Base-by-base conservation (phyloP, 2,888 invertebrate genomes). In the Drosophila helvetica region DNA sequence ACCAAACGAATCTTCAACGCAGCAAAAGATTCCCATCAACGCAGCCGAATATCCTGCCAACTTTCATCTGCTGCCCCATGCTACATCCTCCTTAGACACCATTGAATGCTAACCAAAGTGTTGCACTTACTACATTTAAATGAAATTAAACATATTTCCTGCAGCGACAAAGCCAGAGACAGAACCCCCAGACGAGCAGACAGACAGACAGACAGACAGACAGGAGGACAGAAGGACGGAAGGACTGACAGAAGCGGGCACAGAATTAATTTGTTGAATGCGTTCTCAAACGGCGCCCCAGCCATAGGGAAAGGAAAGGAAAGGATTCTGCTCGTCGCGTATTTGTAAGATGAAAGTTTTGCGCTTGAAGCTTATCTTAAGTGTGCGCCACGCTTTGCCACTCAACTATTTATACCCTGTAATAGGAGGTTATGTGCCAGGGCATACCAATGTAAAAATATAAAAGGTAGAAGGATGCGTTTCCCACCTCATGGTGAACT, bases 261-360 rank as follows among this genome's bases (percentile, higher is more conserved):
- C 67, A 74, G 85, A 84, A 85, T 84, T 84, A 84, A 84, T 84
- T 85, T 84, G 83, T 85, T 80, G 83, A 85, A 83, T 83, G 83
- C 78, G 52, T 48, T 55, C 71, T 72, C 62, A 67, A 56, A 53
- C 48, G 73, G 27, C n/a, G 54, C 19, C n/a, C 53, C 15, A 17
- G 45, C 51, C 30, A 47, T 17, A 46, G 47, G 48, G 17, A 56
- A 51, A 3, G 46, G 10, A 25, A 15, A 30, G 22, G 18, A 38
- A 38, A n/a, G 38, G n/a, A 7, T 38, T n/a, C 7, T 6, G 43
- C 1, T 17, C n/a, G 48, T 10, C 62, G 64, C 79, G 77, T 80
- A 82, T 83, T 86, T 84, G 84, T 84, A 79, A 86, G 86, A 84
- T 85, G 86, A 85, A 83, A 85, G 84, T 86, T 84, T 86, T 79